These are phyloP conservation scores for Zaprionus tsacasi DNA, from an alignment of 1,140 invertebrate species.

Conservation along the genomic window DNA sequence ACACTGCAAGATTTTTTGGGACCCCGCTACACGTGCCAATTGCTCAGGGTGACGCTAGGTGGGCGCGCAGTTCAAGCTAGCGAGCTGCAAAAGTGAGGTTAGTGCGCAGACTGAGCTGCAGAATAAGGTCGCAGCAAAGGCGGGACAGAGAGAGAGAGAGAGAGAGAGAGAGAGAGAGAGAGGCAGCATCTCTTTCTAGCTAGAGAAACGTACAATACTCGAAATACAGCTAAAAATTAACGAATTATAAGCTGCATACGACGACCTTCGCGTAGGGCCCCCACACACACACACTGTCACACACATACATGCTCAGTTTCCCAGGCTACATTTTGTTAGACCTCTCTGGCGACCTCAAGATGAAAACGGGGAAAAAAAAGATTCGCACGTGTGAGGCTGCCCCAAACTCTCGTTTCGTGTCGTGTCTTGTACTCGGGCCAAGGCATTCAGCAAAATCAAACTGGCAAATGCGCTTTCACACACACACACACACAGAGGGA, in stretches of 20 bases:
- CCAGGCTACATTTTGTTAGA: conserved; percentile 5
- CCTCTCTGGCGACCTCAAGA: not conserved
- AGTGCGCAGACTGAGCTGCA: not conserved
- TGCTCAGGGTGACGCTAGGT: conserved; percentile 21
- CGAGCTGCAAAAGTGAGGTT: not conserved
- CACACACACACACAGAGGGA: not conserved
- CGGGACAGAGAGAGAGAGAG: conserved; percentile 1
- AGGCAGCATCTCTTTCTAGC: not conserved
- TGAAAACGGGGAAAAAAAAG: conserved; percentile 18
- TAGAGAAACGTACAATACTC: not conserved
- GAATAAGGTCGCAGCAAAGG: not conserved
- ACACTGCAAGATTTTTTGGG: conserved; percentile 23
- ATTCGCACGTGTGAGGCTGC: conserved; percentile 60
- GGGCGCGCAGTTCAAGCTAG: not conserved
- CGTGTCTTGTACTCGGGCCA: conserved; percentile 44
- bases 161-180: not conserved
- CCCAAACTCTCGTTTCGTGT: conserved; percentile 27
- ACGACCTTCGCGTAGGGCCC: conserved; percentile 3
- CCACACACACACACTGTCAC: not conserved
- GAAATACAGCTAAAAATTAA: not conserved
- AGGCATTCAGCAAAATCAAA: conserved; percentile 52
- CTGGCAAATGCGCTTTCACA: conserved; percentile 53
- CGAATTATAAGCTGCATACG: conserved; percentile 8
- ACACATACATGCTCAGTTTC: not conserved
- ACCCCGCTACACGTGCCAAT: conserved; percentile 44